Conservation (phyloP, 1,140 invertebrate species). For the Steinernema khuongi region DNA sequence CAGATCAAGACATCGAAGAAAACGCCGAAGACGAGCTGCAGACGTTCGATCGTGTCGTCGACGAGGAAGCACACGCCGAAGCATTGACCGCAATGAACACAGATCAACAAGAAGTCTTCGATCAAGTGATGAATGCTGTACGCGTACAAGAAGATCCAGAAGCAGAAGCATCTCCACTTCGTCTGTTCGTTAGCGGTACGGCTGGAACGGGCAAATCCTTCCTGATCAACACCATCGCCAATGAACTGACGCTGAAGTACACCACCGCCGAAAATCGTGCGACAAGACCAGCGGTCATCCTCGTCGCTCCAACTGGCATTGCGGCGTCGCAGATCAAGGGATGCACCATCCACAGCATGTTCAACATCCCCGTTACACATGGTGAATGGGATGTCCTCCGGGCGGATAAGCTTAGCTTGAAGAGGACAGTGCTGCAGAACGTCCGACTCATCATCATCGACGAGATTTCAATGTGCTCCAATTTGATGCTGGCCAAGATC, state of each 20-base stretch:
- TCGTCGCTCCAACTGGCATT: conserved; percentile 19
- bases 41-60: background rate
- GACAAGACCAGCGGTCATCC: background rate
- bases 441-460: background rate
- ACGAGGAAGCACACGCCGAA: background rate
- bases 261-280: background rate
- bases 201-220: conserved; percentile 22
- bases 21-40: background rate
- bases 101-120: background rate
- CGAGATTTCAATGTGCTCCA: conserved; percentile 1
- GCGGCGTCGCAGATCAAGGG: conserved; percentile 17
- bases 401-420: no score
- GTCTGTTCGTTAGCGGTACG: background rate
- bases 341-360: background rate
- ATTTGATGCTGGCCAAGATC: background rate
- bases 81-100: background rate
- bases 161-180: background rate
- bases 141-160: background rate
- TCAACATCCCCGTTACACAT: no score
- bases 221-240: conserved; percentile 13
- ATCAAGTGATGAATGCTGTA: background rate
- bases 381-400: no score
- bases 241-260: background rate
- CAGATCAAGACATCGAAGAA: background rate
- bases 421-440: no score